Evolutionary conservation across 2,113 vertebrate genomes (phyloP), one percentile per base, ranked within the genome.

Genomic region (Beaufortia kweichowensis): DNA sequence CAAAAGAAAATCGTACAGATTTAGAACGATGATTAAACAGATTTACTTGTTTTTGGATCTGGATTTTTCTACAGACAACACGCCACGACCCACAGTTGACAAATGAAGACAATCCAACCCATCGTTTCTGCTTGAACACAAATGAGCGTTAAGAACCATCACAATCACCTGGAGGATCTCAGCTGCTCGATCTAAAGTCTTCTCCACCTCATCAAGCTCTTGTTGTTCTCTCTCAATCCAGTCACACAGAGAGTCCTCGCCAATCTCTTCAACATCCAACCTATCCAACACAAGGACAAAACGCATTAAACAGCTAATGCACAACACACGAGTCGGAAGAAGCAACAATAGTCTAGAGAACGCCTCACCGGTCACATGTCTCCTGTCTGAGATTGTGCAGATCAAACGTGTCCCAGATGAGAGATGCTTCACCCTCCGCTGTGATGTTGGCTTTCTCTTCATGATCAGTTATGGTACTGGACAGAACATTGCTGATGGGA

Each of bases 361-460:
- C 2, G 14, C 9, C 56, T 75, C 86, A 93, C 88, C 89, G 24
- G 19, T 88, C 82, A 15, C 10, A 72, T 1, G 70, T 6, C 4
- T 90, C 84, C 7, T 15, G 70, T 41, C 74, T 78, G 29, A 88
- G 84, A 66, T 88, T 70, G 31, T 87, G 89, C 15, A 92, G 87
- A 73, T 93, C 90, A 19, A 91, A 91, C 0, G 86, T 89, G 60
- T 91, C 90, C 87, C 89, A 92, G 50, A 89, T 84, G 0, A 92
- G 84, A 23, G 87, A 88, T 0, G 80, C 82, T 1, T 29, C 1
- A 3, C 60, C 87, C 4, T 88, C 86, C 3, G 81, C 76, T 8
- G 80, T 69, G 43, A 31, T 75, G 33, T 69, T 9, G 0, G 81
- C 75, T 29, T 67, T n/a, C 5, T 85, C 86, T 3, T 17, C 12